Base-by-base conservation (phyloP, 2,797 vertebrate genomes). In the Salmo trutta region DNA sequence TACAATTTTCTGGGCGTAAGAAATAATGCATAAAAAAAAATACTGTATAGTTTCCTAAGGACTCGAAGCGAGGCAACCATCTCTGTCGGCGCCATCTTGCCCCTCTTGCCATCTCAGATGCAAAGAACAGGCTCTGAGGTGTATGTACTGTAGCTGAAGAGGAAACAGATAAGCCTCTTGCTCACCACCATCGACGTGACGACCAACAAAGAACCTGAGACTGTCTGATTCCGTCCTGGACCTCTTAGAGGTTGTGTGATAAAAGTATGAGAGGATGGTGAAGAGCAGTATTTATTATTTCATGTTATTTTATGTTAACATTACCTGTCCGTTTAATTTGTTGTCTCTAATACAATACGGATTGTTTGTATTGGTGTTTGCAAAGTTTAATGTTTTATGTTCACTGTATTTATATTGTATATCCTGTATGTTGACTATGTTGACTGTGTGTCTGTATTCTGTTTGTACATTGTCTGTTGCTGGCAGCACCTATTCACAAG, bases 161-260 rank as follows among this genome's bases (percentile, higher is more conserved):
- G 31, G 54, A 74, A 75, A 21, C 87, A 89, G 82, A 51, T 81
- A 52, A 84, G 81, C 74, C 78, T 85, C 47, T 71, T 91, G 33
- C 75, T 83, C n/a, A 71, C 86, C 21, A n/a, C 4, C 7, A 27
- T 4, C 12, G 77, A 89, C 19, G 72, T 83, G 52, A 84, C 82
- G 6, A 78, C 80, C 71, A 83, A 85, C 66, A 86, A 85, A 76
- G 82, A 88, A 24, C 36, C 67, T 3, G 81, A 80, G 8, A 59
- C 41, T 0, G 84, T 90, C 10, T 91, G 84, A 88, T 36, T 15
- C 62, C 10, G 4, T 59, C 16, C 56, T 21, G 56, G 56, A 47
- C 41, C 10, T 47, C 41, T 12, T 47, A 47, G 41, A 41, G 41
- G 41, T 21, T 62, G 59, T 59, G 59, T 62, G 59, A 24, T 62